Percentiles rank a stretch among this genome's conserved stretches.
phyloP scores from a whole-genome alignment of 2,888 invertebrate species.

The Drosophila neonasuta region DNA sequence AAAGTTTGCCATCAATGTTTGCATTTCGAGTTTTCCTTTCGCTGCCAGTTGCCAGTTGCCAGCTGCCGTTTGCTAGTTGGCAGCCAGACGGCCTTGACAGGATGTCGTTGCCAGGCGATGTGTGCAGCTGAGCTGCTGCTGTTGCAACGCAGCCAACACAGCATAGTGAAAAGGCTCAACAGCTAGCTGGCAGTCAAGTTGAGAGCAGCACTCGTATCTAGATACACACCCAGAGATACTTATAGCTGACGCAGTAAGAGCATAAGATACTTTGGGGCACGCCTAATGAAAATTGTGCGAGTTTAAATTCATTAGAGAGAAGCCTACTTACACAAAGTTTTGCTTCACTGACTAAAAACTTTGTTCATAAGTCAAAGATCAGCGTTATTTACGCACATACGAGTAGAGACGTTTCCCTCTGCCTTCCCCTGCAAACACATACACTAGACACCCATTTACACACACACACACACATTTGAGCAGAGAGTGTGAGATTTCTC shows the following conservation, averaged over 20 bases:
- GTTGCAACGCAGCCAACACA: slow-evolving; percentile 12
- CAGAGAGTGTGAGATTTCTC: slow-evolving; percentile 8
- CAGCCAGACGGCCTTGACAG: slow-evolving; percentile 64
- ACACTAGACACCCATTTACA: too few species aligned
- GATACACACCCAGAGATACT: slow-evolving; percentile 1
- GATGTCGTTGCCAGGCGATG: slow-evolving; percentile 33
- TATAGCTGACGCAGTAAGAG: neutral
- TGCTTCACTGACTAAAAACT: slow-evolving; percentile 52
- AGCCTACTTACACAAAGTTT: slow-evolving; percentile 51
- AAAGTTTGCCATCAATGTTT: slow-evolving; percentile 70
- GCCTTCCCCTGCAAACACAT: neutral
- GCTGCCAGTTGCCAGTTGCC: slow-evolving; percentile 56
- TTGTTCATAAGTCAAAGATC: slow-evolving; percentile 60
- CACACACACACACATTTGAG: neutral
- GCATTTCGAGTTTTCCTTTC: slow-evolving; percentile 65
- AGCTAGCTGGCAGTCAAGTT: slow-evolving; percentile 1
- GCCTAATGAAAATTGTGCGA: slow-evolving; percentile 55
- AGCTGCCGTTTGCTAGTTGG: slow-evolving; percentile 36
- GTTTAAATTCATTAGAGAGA: slow-evolving; percentile 49
- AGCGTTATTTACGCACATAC: slow-evolving; percentile 54
- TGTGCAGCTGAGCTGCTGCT: slow-evolving; percentile 15
- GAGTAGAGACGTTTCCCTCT: neutral
- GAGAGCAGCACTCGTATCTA: slow-evolving; percentile 5
- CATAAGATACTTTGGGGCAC: slow-evolving; percentile 28
- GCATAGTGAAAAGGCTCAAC: neutral